A percentile compares a stretch with the other conserved stretches of the same genome.
Evolutionary conservation across 2,888 invertebrate genomes (phyloP).

Genomic region (Hypsopygia costalis): DNA sequence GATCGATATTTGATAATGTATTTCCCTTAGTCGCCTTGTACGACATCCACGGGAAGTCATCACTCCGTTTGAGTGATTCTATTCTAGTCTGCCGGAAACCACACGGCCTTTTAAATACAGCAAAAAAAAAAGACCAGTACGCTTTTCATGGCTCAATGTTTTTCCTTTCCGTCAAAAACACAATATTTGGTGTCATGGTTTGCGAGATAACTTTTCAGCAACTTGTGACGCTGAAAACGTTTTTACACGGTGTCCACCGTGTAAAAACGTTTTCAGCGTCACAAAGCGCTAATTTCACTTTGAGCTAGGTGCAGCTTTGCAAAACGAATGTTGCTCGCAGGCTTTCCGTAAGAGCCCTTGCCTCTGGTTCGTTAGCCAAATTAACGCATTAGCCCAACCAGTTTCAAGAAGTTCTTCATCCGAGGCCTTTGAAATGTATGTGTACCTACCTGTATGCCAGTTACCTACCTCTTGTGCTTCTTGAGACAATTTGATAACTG

Average conservation of each 20-base stretch:
- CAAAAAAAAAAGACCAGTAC: too few relatives aligned
- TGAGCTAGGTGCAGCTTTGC: constrained; percentile 38
- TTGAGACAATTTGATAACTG: too few relatives aligned
- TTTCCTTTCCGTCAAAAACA: too few relatives aligned
- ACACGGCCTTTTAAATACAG: too few relatives aligned
- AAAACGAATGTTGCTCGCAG: constrained; percentile 47
- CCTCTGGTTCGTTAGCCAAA: constrained; percentile 67
- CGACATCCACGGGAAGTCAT: too few relatives aligned
- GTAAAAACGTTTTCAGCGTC: background rate
- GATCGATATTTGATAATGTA: too few relatives aligned
- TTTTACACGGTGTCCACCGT: background rate
- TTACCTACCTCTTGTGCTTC: background rate
- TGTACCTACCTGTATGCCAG: background rate
- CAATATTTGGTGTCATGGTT: background rate
- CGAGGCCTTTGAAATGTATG: background rate
- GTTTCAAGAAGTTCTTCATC: constrained; percentile 16
- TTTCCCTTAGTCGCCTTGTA: too few relatives aligned
- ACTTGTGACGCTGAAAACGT: too few relatives aligned
- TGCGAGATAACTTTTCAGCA: background rate
- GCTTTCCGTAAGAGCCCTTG: constrained; percentile 46
- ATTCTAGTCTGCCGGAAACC: too few relatives aligned
- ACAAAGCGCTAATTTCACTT: constrained; percentile 23
- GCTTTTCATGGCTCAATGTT: too few relatives aligned
- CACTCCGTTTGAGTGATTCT: too few relatives aligned
- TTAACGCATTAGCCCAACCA: constrained; percentile 56